Evolutionary conservation across 2,797 vertebrate genomes (phyloP).

Genomic region (Manis javanica): DNA sequence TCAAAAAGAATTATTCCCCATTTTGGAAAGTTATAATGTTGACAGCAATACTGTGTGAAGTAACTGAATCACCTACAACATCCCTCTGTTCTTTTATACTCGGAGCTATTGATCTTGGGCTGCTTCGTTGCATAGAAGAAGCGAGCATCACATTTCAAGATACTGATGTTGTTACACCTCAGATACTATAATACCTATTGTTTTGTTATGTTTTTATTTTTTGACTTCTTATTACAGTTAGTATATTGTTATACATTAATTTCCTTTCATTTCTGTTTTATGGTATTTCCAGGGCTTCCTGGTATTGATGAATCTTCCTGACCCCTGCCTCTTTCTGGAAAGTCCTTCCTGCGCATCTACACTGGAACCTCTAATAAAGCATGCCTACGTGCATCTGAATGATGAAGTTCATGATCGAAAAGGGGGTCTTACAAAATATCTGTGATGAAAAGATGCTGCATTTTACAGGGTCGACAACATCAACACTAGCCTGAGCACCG

Average conservation of each 20-base stretch:
- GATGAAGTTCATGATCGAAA: background rate
- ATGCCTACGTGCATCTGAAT: background rate
- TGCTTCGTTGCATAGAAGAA: background rate
- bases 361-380: background rate
- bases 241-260: background rate
- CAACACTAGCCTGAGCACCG: background rate
- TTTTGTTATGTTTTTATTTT: background rate
- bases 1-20: constrained; percentile 38
- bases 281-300: background rate
- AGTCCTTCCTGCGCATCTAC: background rate
- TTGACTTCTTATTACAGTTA: background rate
- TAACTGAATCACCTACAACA: background rate
- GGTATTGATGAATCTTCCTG: background rate
- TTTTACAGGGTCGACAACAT: background rate
- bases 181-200: background rate
- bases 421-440: background rate
- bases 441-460: background rate
- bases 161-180: background rate
- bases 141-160: background rate
- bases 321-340: background rate
- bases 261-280: background rate
- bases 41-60: background rate
- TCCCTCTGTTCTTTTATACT: background rate
- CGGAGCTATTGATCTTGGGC: background rate
- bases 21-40: background rate